phyloP scores from a whole-genome alignment of 2,888 invertebrate genomes.

The Pantelozetes paolii region DNA sequence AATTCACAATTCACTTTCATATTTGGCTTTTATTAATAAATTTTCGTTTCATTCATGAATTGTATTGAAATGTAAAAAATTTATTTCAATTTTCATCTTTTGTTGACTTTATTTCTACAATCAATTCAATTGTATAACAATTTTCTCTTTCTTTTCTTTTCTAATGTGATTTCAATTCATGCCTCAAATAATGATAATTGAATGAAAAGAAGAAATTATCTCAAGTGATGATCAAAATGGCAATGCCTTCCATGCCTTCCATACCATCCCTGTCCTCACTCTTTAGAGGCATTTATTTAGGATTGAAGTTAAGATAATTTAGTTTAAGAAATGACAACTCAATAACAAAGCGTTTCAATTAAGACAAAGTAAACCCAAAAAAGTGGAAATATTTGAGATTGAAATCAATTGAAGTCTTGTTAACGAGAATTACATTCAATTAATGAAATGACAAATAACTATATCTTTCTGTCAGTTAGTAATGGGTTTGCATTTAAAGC shows the following conservation, averaged over 20 bases:
- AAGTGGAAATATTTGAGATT: not conserved
- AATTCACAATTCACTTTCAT: not conserved
- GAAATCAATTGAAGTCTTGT: not conserved
- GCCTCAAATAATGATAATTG: not conserved
- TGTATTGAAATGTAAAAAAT: not conserved
- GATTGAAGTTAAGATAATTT: not conserved
- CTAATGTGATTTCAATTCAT: not conserved
- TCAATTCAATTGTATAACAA: not conserved
- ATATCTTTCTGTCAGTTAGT: slow-evolving; percentile 10
- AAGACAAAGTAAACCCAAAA: slow-evolving; percentile 6
- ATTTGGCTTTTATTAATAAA: not conserved
- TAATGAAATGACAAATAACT: slow-evolving; percentile 13
- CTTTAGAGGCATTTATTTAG: not conserved
- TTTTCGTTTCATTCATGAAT: slow-evolving; percentile 1
- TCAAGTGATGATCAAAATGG: not conserved
- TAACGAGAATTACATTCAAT: slow-evolving; percentile 1
- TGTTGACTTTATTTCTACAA: not conserved
- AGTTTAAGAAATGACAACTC: not conserved
- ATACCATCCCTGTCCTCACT: not conserved
- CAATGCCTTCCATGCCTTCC: not conserved
- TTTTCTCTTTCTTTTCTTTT: not conserved
- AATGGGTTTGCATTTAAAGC: not conserved
- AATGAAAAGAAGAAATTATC: not conserved
- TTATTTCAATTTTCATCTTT: not conserved
- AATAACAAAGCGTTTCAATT: slow-evolving; percentile 17